Base-by-base conservation (phyloP, 1,140 invertebrate species). In the Manduca sexta region DNA sequence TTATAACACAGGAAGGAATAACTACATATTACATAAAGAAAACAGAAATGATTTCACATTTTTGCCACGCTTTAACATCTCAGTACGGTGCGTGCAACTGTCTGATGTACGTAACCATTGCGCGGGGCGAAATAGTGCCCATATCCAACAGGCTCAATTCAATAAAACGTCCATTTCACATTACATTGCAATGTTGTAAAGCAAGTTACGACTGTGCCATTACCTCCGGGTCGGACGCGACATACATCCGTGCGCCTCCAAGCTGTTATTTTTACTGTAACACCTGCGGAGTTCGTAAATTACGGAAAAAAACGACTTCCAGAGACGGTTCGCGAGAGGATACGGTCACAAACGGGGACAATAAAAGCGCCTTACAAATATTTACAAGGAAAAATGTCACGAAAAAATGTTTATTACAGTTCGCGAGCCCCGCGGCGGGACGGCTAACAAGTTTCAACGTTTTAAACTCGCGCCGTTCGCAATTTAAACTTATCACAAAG, bases 311-410 rank as follows among this genome's bases (percentile, higher is more conserved):
- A 31, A 45, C 16, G 12, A 43, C 26, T 14, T 18, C 21, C 26
- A 3, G 15, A 40, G 38, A 40, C 16, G 16, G 38, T 40, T 18
- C 11, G 18, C 38, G 15, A 18, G 16, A 40, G 53, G 52, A 50
- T 47, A 56, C 35, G 48, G 41, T 45, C 51, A 34, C 18, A 29
- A 39, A 42, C 15, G 37, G 44, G 29, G 35, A 43, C 41, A 52
- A 61, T 59, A 54, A 60, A 62, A 57, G 34, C 41, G 45, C 49
- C 56, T 52, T 41, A 52, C 60, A 60, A 63, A 67, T 60, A 57
- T 57, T 60, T 52, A 40, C 56, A 49, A 26, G 30, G 38, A 21
- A 58, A 56, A 56, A 56, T 59, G 49, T 49, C 42, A 43, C 17
- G n/a, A 31, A 13, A 26, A 50, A 46, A 52, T 53, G 33, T 35